Evolutionary conservation across 2,888 invertebrate species (phyloP), one percentile per base, ranked within the genome.

Genomic region (Antheraea assamensis): DNA sequence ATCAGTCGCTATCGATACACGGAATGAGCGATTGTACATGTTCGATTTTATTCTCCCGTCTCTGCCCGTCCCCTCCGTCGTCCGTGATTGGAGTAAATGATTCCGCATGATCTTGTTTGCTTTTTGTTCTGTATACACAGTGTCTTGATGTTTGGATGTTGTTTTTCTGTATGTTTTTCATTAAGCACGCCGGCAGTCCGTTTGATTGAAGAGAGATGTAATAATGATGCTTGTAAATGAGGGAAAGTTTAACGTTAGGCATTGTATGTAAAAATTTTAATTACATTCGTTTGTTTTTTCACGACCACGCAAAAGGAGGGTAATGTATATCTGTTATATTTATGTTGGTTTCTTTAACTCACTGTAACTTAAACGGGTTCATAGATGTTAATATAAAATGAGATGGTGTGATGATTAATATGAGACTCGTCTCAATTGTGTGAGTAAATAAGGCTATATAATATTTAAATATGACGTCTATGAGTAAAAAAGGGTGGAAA

Each of bases 41-140:
- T 83, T 85, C 85, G 85, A 84, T 87, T 87, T 87, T 86, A 88
- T 88, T 85, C 86, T 83, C 79, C 74, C 78, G 81, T 82, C 84
- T 81, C 82, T 85, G 85, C 78, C 81, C 78, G 83, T 76, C 83
- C 81, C 80, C 76, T 80, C 79, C 80, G 76, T 82, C 79, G 81
- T 83, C 86, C 83, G 85, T 88, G 91, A 91, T 91, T 90, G 90
- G 88, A 91, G 92, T 92, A 92, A 93, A 92, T 90, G 92, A 92
- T 91, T 92, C 92, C 90, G 87, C 90, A 89, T 92, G 91, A 90
- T 91, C 90, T 88, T 87, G 91, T 91, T 90, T 88, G 79, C 85
- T 90, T 93, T 92, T 92, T 92, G 90, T 84, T 90, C 90, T 89
- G 87, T 90, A 91, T 90, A 89, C 87, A 75, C 81, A 87, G 90